Base-by-base conservation (phyloP, 2,113 vertebrate genomes). In the Deroptyus accipitrinus region DNA sequence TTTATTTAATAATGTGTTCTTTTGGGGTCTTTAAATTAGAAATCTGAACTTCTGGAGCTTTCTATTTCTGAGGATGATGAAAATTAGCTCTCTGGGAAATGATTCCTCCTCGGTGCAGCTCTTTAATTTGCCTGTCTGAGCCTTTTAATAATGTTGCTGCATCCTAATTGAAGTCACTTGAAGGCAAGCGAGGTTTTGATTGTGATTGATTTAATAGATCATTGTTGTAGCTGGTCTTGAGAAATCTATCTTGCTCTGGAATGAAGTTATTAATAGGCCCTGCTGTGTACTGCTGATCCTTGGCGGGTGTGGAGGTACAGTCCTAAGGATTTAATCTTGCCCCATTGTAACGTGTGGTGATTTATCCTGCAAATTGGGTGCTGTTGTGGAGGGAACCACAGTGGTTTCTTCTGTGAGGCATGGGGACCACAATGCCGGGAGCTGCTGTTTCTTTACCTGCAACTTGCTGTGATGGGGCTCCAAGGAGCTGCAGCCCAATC, bases 131-230 rank as follows among this genome's bases (percentile, higher is more conserved):
- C 88, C 79, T 83, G 17, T 69, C 76, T 83, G 77, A 96, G 59
- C 39, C 25, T 51, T 80, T 84, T 62, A 62, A 74, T 79, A 73
- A 46, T 64, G 81, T 83, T 95, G 46, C 86, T 70, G 73, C 61
- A 70, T 92, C 68, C 79, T 96, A 93, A 97, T 59, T 92, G 88
- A 94, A 96, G 77, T 88, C 48, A 55, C 52, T 88, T 94, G 52
- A 84, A 95, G 95, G 84, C 59, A 92, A 73, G 68, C 44, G 75
- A 30, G 39, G 66, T 90, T 94, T 91, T 86, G 83, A 87, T 88
- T 72, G 76, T 87, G 83, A 92, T 51, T 96, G 96, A 94, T 94
- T 92, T 95, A 88, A 96, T n/a, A 55, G 61, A 46, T 74, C 7
- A 23, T 83, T 27, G 9, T 12, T 89, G 66, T 68, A 67, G 33